phyloP scores from a whole-genome alignment of 2,888 invertebrate genomes.

The Tenthredo amoena region DNA sequence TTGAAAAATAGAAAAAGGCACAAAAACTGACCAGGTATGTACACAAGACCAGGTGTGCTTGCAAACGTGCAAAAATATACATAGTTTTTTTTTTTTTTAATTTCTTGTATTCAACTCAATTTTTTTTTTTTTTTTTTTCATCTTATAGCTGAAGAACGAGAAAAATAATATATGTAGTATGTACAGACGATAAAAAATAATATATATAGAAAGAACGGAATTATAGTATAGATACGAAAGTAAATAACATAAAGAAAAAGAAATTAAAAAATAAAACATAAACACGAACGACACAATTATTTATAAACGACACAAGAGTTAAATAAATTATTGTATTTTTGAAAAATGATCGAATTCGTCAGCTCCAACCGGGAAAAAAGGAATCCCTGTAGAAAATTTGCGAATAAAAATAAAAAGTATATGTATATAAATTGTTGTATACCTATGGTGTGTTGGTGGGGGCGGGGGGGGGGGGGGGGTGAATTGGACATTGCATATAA shows the following conservation, averaged over 20 bases:
- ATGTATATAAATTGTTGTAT: neutral
- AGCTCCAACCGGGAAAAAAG: neutral
- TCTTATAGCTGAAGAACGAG: neutral
- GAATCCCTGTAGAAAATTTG: neutral
- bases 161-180: neutral
- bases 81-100: neutral
- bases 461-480: neutral
- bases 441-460: neutral
- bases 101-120: neutral
- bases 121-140: neutral
- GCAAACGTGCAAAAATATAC: neutral
- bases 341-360: neutral
- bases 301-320: neutral
- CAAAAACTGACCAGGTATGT: neutral
- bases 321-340: neutral
- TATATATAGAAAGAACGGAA: neutral
- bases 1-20: neutral
- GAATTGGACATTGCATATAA: neutral
- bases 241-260: neutral
- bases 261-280: neutral
- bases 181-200: neutral
- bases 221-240: neutral
- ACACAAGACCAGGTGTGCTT: neutral
- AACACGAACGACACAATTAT: constrained; percentile 32
- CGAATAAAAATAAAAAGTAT: neutral